phyloP scores from a whole-genome alignment of 2,797 vertebrate species.

The Macrochelys suwanniensis region DNA sequence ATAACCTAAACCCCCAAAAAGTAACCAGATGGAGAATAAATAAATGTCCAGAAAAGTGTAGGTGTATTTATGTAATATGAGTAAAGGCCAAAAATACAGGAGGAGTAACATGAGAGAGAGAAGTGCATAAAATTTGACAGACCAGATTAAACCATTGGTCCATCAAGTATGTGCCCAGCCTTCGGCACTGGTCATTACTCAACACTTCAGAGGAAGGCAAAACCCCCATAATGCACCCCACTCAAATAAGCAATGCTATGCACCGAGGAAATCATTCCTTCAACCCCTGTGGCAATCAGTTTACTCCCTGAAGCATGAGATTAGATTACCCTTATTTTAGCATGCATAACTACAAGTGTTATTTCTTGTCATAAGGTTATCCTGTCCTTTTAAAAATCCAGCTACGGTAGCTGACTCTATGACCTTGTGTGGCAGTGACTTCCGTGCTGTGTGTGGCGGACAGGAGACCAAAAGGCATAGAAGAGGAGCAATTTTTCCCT shows the following conservation, averaged over 20 bases:
- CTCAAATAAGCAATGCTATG: background rate
- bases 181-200: background rate
- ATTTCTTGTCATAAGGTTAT: background rate
- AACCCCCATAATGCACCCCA: background rate
- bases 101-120: conserved; percentile 13
- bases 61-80: conserved; percentile 43
- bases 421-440: background rate
- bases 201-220: background rate
- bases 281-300: background rate
- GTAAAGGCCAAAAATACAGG: conserved; percentile 17
- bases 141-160: conserved; percentile 46
- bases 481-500: background rate
- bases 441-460: background rate
- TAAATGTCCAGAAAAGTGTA: conserved; percentile 21
- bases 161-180: conserved; percentile 43
- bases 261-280: background rate
- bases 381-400: conserved; percentile 24
- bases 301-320: conserved; percentile 50
- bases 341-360: conserved; percentile 14
- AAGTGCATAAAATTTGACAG: conserved; percentile 54
- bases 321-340: conserved; percentile 40
- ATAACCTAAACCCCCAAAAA: background rate
- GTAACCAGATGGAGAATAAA: background rate
- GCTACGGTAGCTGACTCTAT: background rate
- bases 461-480: background rate